phyloP scores from a whole-genome alignment of 2,797 vertebrate genomes.

The Gastrophryne carolinensis region DNA sequence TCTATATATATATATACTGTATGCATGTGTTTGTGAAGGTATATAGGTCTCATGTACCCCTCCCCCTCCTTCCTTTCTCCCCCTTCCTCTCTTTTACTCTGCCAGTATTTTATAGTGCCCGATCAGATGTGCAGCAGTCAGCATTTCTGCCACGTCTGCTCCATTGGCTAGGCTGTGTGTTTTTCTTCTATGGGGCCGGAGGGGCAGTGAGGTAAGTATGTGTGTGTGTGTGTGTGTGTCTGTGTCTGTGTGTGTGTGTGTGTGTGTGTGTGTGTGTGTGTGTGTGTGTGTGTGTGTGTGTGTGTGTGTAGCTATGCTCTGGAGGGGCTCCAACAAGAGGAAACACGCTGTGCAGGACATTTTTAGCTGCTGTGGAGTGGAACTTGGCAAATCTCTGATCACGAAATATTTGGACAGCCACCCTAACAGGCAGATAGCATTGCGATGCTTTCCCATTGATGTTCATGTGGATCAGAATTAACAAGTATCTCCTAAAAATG shows the following conservation, averaged over 20 bases:
- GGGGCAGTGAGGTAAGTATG: constrained; percentile 27
- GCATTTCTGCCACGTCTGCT: constrained; percentile 28
- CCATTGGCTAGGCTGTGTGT: background rate
- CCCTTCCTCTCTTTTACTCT: background rate
- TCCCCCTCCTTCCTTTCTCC: no score
- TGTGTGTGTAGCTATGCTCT: background rate
- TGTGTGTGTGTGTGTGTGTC: no score
- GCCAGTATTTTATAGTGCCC: background rate
- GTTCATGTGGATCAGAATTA: constrained; percentile 11
- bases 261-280: no score
- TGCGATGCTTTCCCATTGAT: constrained; percentile 11
- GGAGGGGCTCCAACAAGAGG: constrained; percentile 2
- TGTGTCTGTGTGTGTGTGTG: no score
- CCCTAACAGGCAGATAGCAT: constrained; percentile 1
- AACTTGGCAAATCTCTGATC: constrained; percentile 39
- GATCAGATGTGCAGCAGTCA: constrained; percentile 7
- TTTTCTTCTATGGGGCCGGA: background rate
- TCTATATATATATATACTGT: no score
- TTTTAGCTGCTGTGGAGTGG: constrained; percentile 20
- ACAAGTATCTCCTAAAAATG: constrained; percentile 1
- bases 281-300: no score
- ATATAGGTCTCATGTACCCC: no score
- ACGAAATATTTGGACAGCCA: constrained; percentile 39
- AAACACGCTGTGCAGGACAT: constrained; percentile 23
- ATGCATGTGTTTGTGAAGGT: no score